These are phyloP conservation scores for Ceratina japonica DNA, from an alignment of 1,140 invertebrate genomes.

Conservation along the genomic window DNA sequence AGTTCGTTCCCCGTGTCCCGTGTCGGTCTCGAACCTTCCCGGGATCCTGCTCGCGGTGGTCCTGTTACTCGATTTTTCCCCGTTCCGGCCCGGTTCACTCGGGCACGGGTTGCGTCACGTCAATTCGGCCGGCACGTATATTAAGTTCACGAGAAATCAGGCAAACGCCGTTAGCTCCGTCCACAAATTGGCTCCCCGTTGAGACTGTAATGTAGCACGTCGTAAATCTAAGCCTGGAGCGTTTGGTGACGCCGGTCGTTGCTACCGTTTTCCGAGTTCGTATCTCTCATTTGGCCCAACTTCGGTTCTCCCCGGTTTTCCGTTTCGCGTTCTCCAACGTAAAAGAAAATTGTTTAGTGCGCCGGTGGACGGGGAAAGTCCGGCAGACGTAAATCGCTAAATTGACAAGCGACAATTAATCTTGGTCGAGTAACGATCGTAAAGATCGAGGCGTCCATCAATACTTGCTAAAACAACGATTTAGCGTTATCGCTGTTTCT, in stretches of 20 bases:
- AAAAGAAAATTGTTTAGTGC: too few relatives aligned
- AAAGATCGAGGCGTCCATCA: not conserved
- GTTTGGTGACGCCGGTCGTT: constrained; percentile 22
- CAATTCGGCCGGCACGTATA: constrained; percentile 9
- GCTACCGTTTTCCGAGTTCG: constrained; percentile 13
- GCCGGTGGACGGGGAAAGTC: too few relatives aligned
- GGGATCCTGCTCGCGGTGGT: not conserved
- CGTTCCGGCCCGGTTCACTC: not conserved
- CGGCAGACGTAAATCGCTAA: too few relatives aligned
- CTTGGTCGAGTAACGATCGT: too few relatives aligned
- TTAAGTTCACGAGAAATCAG: constrained; percentile 23
- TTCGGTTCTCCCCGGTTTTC: not conserved
- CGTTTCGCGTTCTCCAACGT: not conserved
- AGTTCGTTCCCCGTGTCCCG: constrained; percentile 41
- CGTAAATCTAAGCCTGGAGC: constrained; percentile 59
- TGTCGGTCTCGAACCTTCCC: too few relatives aligned
- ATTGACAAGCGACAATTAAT: too few relatives aligned
- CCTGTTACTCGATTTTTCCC: constrained; percentile 24
- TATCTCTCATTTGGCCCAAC: not conserved
- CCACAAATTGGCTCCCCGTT: constrained; percentile 59
- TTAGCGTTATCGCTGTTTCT: not conserved
- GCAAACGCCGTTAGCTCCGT: constrained; percentile 25
- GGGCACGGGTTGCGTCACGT: not conserved
- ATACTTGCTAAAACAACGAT: not conserved
- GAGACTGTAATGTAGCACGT: constrained; percentile 39